Conservation (phyloP, 2,113 vertebrate species). For the Datnioides undecimradiatus region DNA sequence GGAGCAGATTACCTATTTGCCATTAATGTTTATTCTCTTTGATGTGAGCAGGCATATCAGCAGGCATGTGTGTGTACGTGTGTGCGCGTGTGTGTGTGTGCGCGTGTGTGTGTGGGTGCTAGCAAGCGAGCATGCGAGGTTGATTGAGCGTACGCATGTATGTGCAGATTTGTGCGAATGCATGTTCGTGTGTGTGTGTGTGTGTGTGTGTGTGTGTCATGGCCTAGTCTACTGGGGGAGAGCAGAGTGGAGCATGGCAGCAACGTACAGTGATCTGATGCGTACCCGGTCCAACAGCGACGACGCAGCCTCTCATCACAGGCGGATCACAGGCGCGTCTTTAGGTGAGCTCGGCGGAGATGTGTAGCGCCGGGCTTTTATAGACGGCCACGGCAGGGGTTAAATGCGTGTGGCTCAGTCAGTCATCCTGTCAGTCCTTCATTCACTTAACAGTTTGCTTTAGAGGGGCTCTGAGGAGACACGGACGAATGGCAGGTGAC, state of each 20-base stretch:
- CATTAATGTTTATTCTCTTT: slow-evolving; percentile 85
- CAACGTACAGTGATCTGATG: slow-evolving; percentile 66
- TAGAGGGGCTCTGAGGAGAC: slow-evolving; percentile 27
- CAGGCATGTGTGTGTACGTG: slow-evolving; percentile 27
- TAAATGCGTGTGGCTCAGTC: slow-evolving; percentile 74
- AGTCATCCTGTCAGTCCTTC: slow-evolving; percentile 70
- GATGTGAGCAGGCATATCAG: slow-evolving; percentile 78
- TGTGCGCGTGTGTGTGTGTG: not conserved
- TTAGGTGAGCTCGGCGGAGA: slow-evolving; percentile 60
- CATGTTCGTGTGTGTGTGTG: slow-evolving; percentile 33
- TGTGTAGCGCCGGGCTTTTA: slow-evolving; percentile 28
- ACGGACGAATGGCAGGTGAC: slow-evolving; percentile 11
- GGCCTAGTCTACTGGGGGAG: slow-evolving; percentile 60
- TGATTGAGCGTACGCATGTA: slow-evolving; percentile 63
- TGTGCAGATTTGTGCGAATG: slow-evolving; percentile 62
- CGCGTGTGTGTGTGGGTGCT: slow-evolving; percentile 12
- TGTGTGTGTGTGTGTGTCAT: slow-evolving; percentile 26
- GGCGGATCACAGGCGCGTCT: slow-evolving; percentile 76
- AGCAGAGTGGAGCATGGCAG: slow-evolving; percentile 55
- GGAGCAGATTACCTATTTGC: slow-evolving; percentile 84
- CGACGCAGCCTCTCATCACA: slow-evolving; percentile 70
- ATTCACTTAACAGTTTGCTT: slow-evolving; percentile 41
- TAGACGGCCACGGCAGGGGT: slow-evolving; percentile 60
- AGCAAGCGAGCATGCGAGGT: slow-evolving; percentile 25
- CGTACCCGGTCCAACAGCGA: slow-evolving; percentile 66